Evolutionary conservation across 2,888 invertebrate species (phyloP), one percentile per base, ranked within the genome.

Genomic region (Ectobius pallidus): DNA sequence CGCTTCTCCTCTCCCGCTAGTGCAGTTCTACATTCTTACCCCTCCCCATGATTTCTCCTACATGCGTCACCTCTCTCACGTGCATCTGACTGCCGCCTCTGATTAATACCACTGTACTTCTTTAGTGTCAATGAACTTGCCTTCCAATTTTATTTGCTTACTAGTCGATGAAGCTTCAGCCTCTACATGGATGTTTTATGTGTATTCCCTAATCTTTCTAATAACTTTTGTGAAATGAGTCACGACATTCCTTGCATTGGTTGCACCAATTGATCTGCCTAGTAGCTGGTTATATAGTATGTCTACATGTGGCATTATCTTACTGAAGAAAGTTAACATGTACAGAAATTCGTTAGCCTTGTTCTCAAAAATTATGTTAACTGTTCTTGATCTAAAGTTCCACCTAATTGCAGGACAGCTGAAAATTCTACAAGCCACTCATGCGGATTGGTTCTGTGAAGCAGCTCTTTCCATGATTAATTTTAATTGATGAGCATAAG

Each of bases 71-170:
- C n/a, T n/a, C n/a, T n/a, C n/a, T n/a, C n/a, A n/a, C n/a, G n/a
- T n/a, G n/a, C n/a, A n/a, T n/a, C n/a, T n/a, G n/a, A n/a, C n/a
- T n/a, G n/a, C n/a, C n/a, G n/a, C n/a, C n/a, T n/a, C n/a, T n/a
- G n/a, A n/a, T n/a, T n/a, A n/a, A n/a, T n/a, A n/a, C n/a, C n/a
- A n/a, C n/a, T n/a, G n/a, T n/a, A 39, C 7, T 39, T 39, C 39
- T 39, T 39, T 39, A 39, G 39, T 14, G 39, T 39, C 39, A 39
- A 39, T 39, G 14, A 9, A 14, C 39, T 14, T 39, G 39, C 14
- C 14, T 39, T 39, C 39, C 39, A 39, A 9, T 61, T 61, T 27
- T 61, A 16, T 61, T 61, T 20, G n/a, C 61, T 61, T 61, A 61
- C 20, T 61, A 61, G n/a, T n/a, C n/a, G n/a, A n/a, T n/a, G n/a